Evolutionary conservation across 2,113 vertebrate genomes (phyloP), one percentile per base, ranked within the genome.

Genomic region (Lasiurus cinereus): DNA sequence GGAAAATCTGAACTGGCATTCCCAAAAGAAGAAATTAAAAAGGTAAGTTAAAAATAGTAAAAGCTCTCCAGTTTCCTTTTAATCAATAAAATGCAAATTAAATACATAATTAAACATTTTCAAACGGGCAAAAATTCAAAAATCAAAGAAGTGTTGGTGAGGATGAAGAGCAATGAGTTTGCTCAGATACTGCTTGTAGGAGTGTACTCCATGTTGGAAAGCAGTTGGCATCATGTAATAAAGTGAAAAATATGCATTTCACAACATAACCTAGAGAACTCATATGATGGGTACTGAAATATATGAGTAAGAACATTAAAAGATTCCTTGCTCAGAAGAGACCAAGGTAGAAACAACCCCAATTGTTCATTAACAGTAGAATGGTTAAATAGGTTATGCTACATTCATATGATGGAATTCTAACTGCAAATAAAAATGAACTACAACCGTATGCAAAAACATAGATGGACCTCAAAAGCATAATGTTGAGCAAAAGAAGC

Each of bases 101-200:
- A 96, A 85, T 18, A 64, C 46, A 50, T 31, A 80, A 78, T 66
- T 66, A 85, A 93, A 79, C 48, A 96, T 29, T 12, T 93, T 10
- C 43, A 52, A 69, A 74, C 4, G 48, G 48, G 74, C 11, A 88
- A 83, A 90, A 69, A 84, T 62, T 69, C 1, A 46, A 52, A 88
- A 93, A 52, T 39, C 33, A 62, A 50, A 18, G 18, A 72, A 94
- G 24, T 50, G 9, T 9, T 62, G 56, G 59, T 10, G 0, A 90
- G 27, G 16, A 46, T 16, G 12, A 66, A 79, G 21, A 50, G 16
- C 46, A 88, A 43, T 12, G 5, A 27, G n/a, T 43, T 13, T 83
- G 31, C 7, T 78, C 52, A 36, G 29, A 66, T 24, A n/a, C 31
- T 22, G 48, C 66, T 27, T 56, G 48, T 67, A 21, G 54, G 19